phyloP scores from a whole-genome alignment of 2,113 vertebrate species.

The Sisor rabdophorus region DNA sequence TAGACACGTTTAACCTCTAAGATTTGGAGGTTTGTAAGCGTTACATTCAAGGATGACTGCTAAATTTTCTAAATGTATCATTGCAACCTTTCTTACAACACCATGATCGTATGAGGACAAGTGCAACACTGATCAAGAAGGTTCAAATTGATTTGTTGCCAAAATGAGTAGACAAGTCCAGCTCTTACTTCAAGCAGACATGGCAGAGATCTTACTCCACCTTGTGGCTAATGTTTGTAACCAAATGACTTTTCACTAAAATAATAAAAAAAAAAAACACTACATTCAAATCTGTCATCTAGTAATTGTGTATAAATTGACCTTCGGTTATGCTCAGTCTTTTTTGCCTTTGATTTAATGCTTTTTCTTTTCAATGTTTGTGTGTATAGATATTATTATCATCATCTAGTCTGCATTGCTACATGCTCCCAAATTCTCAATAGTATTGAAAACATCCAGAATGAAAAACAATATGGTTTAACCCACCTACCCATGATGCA shows the following conservation, averaged over 20 bases:
- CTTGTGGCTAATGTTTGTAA: slow-evolving; percentile 55
- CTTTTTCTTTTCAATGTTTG: background rate
- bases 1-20: too few species aligned
- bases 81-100: slow-evolving; percentile 10
- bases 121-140: background rate
- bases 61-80: background rate
- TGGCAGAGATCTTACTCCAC: slow-evolving; percentile 52
- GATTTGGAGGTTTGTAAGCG: too few species aligned
- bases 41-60: too few species aligned
- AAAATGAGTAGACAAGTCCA: background rate
- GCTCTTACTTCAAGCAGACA: background rate
- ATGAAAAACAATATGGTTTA: slow-evolving; percentile 13
- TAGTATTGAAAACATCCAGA: background rate
- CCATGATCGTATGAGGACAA: background rate
- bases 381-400: background rate
- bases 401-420: slow-evolving; percentile 1
- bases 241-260: background rate
- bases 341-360: background rate
- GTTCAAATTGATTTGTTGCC: slow-evolving; percentile 17
- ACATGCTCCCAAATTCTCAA: slow-evolving; percentile 5
- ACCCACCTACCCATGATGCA: slow-evolving; percentile 36
- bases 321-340: background rate
- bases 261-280: background rate
- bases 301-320: background rate
- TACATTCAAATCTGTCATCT: background rate